Evolutionary conservation across 2,888 invertebrate species (phyloP).

Genomic region (Actias luna): DNA sequence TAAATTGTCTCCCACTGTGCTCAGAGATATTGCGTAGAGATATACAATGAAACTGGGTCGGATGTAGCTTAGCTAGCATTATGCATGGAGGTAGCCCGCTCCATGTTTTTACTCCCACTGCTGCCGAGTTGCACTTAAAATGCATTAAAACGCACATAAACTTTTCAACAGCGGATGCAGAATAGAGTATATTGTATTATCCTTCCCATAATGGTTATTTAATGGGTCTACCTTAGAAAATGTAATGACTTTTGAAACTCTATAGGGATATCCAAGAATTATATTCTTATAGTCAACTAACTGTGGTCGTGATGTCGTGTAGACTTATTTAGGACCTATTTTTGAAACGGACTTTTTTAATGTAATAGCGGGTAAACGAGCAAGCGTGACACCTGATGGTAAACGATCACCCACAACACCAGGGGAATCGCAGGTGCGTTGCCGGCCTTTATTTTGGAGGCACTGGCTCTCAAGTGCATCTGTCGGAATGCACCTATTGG

Average conservation of each 20-base stretch:
- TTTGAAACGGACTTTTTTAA: too few relatives aligned
- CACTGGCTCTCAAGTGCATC: too few relatives aligned
- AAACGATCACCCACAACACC: too few relatives aligned
- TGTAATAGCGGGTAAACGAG: too few relatives aligned
- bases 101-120: neutral
- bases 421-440: too few relatives aligned
- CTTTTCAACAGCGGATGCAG: slow-evolving; percentile 1
- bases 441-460: too few relatives aligned
- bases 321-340: too few relatives aligned
- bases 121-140: slow-evolving; percentile 12
- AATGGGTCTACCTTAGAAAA: neutral
- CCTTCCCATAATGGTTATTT: neutral
- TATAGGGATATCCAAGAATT: too few relatives aligned
- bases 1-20: neutral
- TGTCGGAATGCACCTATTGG: too few relatives aligned
- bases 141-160: slow-evolving; percentile 7
- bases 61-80: slow-evolving; percentile 7
- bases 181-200: slow-evolving; percentile 6
- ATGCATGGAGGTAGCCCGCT: slow-evolving; percentile 1
- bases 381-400: too few relatives aligned
- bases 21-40: slow-evolving; percentile 1
- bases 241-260: neutral
- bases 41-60: slow-evolving; percentile 9
- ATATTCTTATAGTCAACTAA: too few relatives aligned
- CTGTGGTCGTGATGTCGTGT: too few relatives aligned